Base-by-base conservation (phyloP, 2,113 vertebrate species). In the Tyrannus savana region DNA sequence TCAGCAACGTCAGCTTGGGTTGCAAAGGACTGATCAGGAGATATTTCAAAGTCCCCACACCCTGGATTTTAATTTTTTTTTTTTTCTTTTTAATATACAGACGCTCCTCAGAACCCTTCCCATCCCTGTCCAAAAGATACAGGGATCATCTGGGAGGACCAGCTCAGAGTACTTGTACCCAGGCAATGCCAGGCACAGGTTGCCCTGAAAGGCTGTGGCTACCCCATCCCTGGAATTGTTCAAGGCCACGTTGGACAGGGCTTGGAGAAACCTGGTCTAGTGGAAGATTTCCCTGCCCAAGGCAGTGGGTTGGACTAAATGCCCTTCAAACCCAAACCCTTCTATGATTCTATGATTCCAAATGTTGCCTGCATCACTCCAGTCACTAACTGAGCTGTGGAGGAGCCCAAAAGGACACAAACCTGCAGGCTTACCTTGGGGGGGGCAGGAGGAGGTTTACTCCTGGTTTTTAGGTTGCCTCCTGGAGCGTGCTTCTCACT, bases 401-500 rank as follows among this genome's bases (percentile, higher is more conserved):
- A 71, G 7, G 19, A 80, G 14, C 28, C 13, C 37, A 22, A 52
- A 81, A 86, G 23, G 49, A 66, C 49, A 66, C 1, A 60, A 35
- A 82, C 11, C 41, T 33, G 28, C 10, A 53, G 19, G 13, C 86
- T 96, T 94, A 97, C 96, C 93, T 96, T 90, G 60, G 86, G 83
- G 53, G 76, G 83, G 2, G 90, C 78, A 1, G 69, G 53, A 47
- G 93, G 91, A 53, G 86, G 35, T 58, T 87, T 96, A 17, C 81
- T 80, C 62, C 12, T 97, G 73, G 0, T 0, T 67, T 77, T 96
- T 67, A 79, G 6, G 27, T 88, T 84, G 64, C 79, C 82, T 39
- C 71, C 95, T 86, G 82, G 66, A 28, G 47, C 12, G 13, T 63
- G 77, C 67, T 96, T 96, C 55, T 96, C 90, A 23, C 2, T 68